Evolutionary conservation across 1,140 invertebrate genomes (phyloP), one percentile per base, ranked within the genome.

Genomic region (Drosophila saltans): DNA sequence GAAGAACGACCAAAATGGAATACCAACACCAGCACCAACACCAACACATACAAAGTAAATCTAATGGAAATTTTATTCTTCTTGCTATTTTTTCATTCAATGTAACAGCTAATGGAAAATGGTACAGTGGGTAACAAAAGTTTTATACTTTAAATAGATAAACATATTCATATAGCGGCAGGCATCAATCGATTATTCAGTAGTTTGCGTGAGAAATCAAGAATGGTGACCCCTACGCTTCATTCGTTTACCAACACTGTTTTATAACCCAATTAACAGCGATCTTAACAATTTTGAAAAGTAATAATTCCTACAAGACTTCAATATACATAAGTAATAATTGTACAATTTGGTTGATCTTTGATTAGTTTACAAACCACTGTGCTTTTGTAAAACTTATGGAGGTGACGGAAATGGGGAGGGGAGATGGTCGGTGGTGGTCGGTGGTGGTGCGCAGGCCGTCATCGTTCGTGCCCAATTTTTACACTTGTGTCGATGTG

Each of bases 1-100:
- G 71, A 59, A 78, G 82, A 72, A 72, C 81, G 69, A 59, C 81
- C 82, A 74, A 86, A 83, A 86, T 86, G 80, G 66, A 75, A 72
- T 16, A 75, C 67, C 45, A 72, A 73, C 62, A 70, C 28, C 26
- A 43, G 60, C 58, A 48, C 56, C 55, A 40, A 72, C 59, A 71
- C 61, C 69, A 41, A 71, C 55, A 69, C 30, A 67, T 10, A 70
- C 39, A 72, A 48, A 79, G 66, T 59, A 78, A 56, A 73, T 74
- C 81, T 85, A 86, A 86, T 85, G 82, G 78, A 84, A 85, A 78
- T 74, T 70, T 80, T 36, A 36, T 36, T 36, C 33, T 36, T 36
- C 33, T 2, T 36, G 3, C 6, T 36, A 21, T 45, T 21, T 45
- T 24, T 48, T 52, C 21, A 26, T 52, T 24, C 24, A 52, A 52